Evolutionary conservation across 2,888 invertebrate genomes (phyloP).

Genomic region (Mechanitis mazaeus): DNA sequence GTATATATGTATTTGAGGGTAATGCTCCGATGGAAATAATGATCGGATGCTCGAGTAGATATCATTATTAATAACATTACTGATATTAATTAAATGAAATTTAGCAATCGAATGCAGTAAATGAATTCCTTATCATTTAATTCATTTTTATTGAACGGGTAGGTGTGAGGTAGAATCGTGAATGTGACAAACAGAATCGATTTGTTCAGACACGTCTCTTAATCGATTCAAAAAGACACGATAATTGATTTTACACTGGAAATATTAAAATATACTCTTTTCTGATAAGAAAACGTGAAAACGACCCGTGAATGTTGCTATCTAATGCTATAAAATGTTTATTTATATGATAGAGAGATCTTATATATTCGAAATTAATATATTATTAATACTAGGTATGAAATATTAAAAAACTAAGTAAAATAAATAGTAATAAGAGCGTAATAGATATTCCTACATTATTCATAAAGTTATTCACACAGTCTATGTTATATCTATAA

Average conservation of each 20-base stretch:
- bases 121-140: not conserved
- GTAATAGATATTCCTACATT: too few relatives aligned
- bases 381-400: too few relatives aligned
- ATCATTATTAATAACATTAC: too few relatives aligned
- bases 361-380: too few relatives aligned
- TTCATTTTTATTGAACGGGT: constrained; percentile 9
- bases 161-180: constrained; percentile 34
- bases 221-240: constrained; percentile 53
- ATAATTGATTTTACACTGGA: constrained; percentile 26
- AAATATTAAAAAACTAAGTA: too few relatives aligned
- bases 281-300: constrained; percentile 22
- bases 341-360: too few relatives aligned
- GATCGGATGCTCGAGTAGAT: not conserved
- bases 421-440: too few relatives aligned
- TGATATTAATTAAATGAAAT: too few relatives aligned
- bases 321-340: not conserved
- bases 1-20: not conserved
- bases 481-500: too few relatives aligned
- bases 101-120: not conserved
- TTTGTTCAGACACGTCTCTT: constrained; percentile 65
- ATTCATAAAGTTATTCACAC: too few relatives aligned
- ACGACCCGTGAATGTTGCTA: constrained; percentile 8
- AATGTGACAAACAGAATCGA: constrained; percentile 72
- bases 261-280: constrained; percentile 34
- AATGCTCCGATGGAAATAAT: too few relatives aligned